Base-by-base conservation (phyloP, 2,888 invertebrate genomes). In the Epinotia nisella region DNA sequence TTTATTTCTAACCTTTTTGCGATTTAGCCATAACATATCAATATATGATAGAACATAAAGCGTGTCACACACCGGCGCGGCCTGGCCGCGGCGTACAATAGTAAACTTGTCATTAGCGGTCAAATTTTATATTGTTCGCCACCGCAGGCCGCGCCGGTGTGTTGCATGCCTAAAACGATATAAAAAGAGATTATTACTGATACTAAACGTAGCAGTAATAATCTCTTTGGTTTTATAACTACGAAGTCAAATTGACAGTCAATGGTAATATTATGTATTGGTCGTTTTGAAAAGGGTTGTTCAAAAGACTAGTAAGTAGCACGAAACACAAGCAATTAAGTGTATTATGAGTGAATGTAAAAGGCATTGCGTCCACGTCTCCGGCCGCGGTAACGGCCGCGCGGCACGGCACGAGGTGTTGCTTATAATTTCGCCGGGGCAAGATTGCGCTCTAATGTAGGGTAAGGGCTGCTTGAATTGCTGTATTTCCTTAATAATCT, bases 401-500 rank as follows among this genome's bases (percentile, higher is more conserved):
- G 78, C 83, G 84, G 83, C 93, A 93, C 92, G 93, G 78, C 85
- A 93, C 83, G 81, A 92, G 91, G 93, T 92, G 91, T 92, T 91
- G 89, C 90, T 93, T 91, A 92, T 93, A 93, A 93, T 92, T 93
- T 93, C 78, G 85, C 86, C 85, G 89, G 83, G 82, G 85, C 89
- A 89, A 92, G 93, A 93, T 93, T 93, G 90, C 91, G 87, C 90
- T 76, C 87, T 93, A 92, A 93, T 93, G 85, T 89, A 84, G 90
- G 92, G 91, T 92, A 92, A 92, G 92, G 90, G 90, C 87, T 88
- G 88, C 81, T 87, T 85, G 92, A 91, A 93, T 92, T 92, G 92
- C 91, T 92, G 93, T 93, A 93, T 93, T 93, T 93, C 93, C 93
- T 90, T 93, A 93, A 93, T 93, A 93, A 91, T 91, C 90, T 90